phyloP scores from a whole-genome alignment of 2,797 vertebrate species.

The Notolabrus celidotus region DNA sequence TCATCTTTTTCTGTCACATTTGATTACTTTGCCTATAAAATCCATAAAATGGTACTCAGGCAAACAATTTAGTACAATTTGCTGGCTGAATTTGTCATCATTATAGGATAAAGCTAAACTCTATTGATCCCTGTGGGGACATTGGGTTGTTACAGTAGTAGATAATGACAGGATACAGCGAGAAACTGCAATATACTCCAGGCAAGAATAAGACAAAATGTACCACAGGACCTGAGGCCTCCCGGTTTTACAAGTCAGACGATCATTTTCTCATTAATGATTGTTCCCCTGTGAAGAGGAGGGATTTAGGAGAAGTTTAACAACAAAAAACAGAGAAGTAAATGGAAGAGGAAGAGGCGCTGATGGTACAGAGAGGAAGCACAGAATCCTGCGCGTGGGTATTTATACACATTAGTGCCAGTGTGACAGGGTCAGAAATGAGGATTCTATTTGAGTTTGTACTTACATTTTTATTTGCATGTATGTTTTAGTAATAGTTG shows the following conservation, averaged over 20 bases:
- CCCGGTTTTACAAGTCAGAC: conserved; percentile 2
- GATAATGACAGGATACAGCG: conserved; percentile 35
- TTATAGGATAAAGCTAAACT: conserved; percentile 47
- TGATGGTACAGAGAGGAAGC: not conserved
- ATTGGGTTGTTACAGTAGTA: conserved; percentile 31
- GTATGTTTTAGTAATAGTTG: no score
- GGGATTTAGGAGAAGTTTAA: conserved; percentile 1
- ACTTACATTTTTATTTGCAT: no score
- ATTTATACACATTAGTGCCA: no score
- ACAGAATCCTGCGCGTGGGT: not conserved
- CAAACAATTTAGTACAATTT: conserved; percentile 53
- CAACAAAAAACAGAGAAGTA: not conserved
- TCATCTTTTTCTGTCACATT: conserved; percentile 58
- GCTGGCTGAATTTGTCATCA: conserved; percentile 45
- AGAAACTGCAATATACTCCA: conserved; percentile 19
- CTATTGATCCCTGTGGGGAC: conserved; percentile 50
- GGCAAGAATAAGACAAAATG: conserved; percentile 20
- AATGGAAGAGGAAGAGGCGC: not conserved
- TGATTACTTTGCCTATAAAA: conserved; percentile 54
- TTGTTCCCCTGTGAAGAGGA: not conserved
- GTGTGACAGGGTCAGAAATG: no score
- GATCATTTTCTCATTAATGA: conserved; percentile 15
- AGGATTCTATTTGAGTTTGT: no score
- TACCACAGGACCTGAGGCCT: conserved; percentile 4
- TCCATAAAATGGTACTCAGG: conserved; percentile 43